These are phyloP conservation scores for Neoitamus cyanurus DNA, from an alignment of 2,888 invertebrate species.

Conservation along the genomic window DNA sequence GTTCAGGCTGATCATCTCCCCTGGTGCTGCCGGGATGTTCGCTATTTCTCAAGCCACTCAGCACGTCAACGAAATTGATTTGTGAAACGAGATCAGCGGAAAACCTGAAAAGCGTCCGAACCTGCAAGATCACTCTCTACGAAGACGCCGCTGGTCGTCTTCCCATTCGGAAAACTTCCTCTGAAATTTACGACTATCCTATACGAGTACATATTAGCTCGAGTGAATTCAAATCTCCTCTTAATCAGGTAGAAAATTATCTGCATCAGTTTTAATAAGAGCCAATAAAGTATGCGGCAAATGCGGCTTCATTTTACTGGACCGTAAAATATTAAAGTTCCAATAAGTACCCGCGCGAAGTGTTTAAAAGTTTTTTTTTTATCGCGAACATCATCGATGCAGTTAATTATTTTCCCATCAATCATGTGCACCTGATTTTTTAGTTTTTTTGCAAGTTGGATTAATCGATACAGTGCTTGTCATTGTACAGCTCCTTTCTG, in stretches of 20 bases:
- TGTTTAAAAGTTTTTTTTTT: conserved; percentile 34
- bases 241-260: conserved; percentile 38
- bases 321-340: conserved; percentile 3
- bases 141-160: not conserved
- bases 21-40: conserved; percentile 22
- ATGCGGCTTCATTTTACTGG: not conserved
- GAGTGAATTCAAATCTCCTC: not conserved
- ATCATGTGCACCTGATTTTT: conserved; percentile 33
- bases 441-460: conserved; percentile 17
- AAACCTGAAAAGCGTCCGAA: conserved; percentile 32
- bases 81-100: conserved; percentile 43
- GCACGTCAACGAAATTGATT: conserved; percentile 45
- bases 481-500: not conserved
- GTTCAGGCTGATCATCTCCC: conserved; percentile 26
- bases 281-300: not conserved
- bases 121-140: conserved; percentile 38
- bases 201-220: not conserved
- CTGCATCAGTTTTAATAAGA: conserved; percentile 26
- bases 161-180: not conserved
- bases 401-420: conserved; percentile 40
- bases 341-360: not conserved
- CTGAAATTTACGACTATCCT: conserved; percentile 21
- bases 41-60: conserved; percentile 31
- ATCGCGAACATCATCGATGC: conserved; percentile 20
- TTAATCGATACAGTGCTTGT: conserved; percentile 19